A percentile compares a stretch with the other conserved stretches of the same genome.
Evolutionary conservation across 2,113 vertebrate species (phyloP).

Genomic region (Tragulus kanchil): DNA sequence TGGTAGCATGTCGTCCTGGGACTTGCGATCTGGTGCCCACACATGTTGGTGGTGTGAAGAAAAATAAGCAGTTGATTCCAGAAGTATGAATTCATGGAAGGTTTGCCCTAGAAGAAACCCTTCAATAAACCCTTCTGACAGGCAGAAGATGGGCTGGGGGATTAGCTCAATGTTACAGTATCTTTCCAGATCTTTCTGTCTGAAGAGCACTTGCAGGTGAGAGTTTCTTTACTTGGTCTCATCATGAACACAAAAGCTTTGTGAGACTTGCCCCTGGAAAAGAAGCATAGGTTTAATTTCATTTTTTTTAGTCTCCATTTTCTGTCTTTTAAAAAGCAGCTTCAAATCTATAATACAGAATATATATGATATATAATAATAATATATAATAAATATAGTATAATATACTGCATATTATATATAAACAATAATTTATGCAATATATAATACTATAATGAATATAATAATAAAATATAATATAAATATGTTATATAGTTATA

Average conservation of each 20-base stretch:
- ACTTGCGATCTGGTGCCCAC: not conserved
- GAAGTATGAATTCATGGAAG: not conserved
- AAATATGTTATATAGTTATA: no score
- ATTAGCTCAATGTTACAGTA: not conserved
- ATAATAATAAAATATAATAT: no score
- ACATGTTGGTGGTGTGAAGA: not conserved
- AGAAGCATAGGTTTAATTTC: constrained; percentile 1
- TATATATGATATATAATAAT: no score
- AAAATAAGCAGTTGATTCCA: not conserved
- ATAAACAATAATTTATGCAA: no score
- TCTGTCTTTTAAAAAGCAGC: constrained; percentile 13
- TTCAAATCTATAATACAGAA: constrained; percentile 51
- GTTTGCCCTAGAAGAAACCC: not conserved
- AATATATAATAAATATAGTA: no score
- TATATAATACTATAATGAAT: no score
- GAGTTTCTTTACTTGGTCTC: not conserved
- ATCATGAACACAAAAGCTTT: not conserved
- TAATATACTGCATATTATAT: no score
- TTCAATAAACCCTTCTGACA: not conserved
- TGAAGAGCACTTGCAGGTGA: not conserved
- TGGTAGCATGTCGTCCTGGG: accelerated
- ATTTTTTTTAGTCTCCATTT: not conserved
- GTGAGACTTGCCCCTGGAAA: not conserved
- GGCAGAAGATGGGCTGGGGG: no score
- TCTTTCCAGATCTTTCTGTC: not conserved